Base-by-base conservation (phyloP, 2,113 vertebrate genomes). In the Turdus rufiventris region DNA sequence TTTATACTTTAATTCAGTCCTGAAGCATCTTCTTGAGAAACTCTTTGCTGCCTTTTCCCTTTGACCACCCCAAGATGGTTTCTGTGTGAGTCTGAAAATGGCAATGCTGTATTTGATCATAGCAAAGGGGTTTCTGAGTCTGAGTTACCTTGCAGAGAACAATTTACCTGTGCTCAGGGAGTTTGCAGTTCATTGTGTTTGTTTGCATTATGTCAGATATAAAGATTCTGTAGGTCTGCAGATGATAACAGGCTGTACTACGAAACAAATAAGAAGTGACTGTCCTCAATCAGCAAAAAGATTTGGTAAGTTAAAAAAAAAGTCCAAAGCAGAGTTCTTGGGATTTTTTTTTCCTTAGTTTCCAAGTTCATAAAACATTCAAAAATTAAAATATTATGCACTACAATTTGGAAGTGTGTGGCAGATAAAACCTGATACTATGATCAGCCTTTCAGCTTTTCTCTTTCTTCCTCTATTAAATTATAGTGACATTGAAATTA, bases 141-240 rank as follows among this genome's bases (percentile, higher is more conserved):
- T 70, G 28, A 79, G n/a, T 70, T 76, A 47, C 31, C 45, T 79
- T 75, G 47, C 76, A 74, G 24, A 74, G 21, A 60, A 58, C 12
- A 68, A 40, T 18, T 75, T 58, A 47, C 26, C 6, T 33, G 17
- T 51, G 58, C 33, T 67, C 19, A 47, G n/a, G 23, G 38, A 54
- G 5, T 28, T 91, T 88, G 94, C 40, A 51, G 6, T 76, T 93
- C 43, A 54, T 24, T 83, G 34, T 91, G 34, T 93, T 93, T 67
- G 34, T 66, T 96, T 96, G 89, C 81, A 88, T 96, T 85, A 57
- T 78, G 5, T 66, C 89, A 99, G 99, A 91, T 99, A 99, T 97
- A 98, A 98, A 95, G 98, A 98, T 50, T 97, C 97, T 72, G 89
- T 99, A 72, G 99, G 99, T 50, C 98, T 99, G 56, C 98, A 99